Conservation (phyloP, 1,140 invertebrate species). For the Cheumatopsyche charites region DNA sequence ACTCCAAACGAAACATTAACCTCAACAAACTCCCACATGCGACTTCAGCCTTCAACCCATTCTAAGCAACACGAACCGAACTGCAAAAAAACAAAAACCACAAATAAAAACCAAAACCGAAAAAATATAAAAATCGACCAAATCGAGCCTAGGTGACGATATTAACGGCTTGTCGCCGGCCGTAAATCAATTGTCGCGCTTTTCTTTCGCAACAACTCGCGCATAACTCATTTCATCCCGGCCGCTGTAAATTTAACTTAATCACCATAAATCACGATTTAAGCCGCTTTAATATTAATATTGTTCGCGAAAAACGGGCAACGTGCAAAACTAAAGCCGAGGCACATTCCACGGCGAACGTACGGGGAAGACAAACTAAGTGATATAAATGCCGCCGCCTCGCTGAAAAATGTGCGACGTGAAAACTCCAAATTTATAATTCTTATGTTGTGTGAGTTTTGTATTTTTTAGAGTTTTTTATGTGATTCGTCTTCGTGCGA, state of each 20-base stretch:
- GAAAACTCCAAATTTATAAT: too few species aligned
- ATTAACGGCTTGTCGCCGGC: neutral
- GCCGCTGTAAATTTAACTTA: slow-evolving; percentile 31
- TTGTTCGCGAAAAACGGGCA: slow-evolving; percentile 24
- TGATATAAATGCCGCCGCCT: slow-evolving; percentile 43
- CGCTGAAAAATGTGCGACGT: slow-evolving; percentile 15
- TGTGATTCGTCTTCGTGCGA: too few species aligned
- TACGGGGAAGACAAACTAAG: slow-evolving; percentile 32
- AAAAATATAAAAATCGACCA: too few species aligned
- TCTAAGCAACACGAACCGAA: too few species aligned
- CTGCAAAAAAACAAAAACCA: too few species aligned
- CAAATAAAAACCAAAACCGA: too few species aligned
- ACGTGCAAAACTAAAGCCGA: neutral
- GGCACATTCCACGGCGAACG: slow-evolving; percentile 7
- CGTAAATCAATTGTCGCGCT: slow-evolving; percentile 17
- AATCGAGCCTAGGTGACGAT: too few species aligned
- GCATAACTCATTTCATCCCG: slow-evolving; percentile 25
- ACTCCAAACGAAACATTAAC: too few species aligned
- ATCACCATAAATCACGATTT: slow-evolving; percentile 46
- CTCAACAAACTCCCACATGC: too few species aligned
- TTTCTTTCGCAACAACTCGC: slow-evolving; percentile 9
- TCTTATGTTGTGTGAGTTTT: too few species aligned
- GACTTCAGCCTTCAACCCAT: too few species aligned
- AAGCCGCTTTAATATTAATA: slow-evolving; percentile 42
- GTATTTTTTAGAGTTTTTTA: too few species aligned